Conservation (phyloP, 2,888 invertebrate genomes). For the Lottia scabra region DNA sequence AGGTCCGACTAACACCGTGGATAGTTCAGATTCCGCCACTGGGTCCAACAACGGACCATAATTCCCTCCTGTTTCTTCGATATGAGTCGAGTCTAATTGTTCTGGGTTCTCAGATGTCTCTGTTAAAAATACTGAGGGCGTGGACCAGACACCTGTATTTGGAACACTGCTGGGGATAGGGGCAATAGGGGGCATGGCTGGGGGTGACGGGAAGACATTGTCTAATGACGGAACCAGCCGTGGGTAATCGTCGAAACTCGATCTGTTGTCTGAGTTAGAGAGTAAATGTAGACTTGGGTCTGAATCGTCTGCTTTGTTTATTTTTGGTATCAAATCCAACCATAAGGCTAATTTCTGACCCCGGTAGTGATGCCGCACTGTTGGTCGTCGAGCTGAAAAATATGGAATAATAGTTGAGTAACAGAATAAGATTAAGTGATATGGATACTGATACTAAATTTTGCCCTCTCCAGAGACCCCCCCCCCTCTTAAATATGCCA, state of each 20-base stretch:
- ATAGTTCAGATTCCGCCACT: neutral
- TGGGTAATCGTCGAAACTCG: constrained; percentile 85
- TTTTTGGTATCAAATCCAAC: constrained; percentile 93
- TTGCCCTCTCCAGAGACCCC: neutral
- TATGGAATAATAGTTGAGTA: constrained; percentile 13
- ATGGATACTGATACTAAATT: no score
- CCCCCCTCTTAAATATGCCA: no score
- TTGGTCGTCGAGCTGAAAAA: constrained; percentile 85
- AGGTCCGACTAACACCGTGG: neutral
- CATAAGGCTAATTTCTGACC: constrained; percentile 96
- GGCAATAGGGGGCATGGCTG: constrained; percentile 58
- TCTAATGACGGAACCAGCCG: constrained; percentile 73
- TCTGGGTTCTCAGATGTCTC: constrained; percentile 10
- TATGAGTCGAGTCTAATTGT: constrained; percentile 1
- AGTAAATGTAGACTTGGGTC: constrained; percentile 90
- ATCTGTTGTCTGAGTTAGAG: constrained; percentile 85
- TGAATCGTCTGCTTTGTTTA: constrained; percentile 83
- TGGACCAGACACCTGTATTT: constrained; percentile 17
- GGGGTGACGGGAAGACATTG: constrained; percentile 46
- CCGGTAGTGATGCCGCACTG: constrained; percentile 91
- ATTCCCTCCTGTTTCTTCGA: constrained; percentile 11
- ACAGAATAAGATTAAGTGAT: no score
- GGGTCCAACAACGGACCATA: neutral
- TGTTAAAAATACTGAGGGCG: constrained; percentile 13
- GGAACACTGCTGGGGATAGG: constrained; percentile 24